Percentiles rank a stretch among this genome's conserved stretches.
These are phyloP conservation scores for Thyatira batis DNA, from an alignment of 2,888 invertebrate genomes.

Conservation along the genomic window DNA sequence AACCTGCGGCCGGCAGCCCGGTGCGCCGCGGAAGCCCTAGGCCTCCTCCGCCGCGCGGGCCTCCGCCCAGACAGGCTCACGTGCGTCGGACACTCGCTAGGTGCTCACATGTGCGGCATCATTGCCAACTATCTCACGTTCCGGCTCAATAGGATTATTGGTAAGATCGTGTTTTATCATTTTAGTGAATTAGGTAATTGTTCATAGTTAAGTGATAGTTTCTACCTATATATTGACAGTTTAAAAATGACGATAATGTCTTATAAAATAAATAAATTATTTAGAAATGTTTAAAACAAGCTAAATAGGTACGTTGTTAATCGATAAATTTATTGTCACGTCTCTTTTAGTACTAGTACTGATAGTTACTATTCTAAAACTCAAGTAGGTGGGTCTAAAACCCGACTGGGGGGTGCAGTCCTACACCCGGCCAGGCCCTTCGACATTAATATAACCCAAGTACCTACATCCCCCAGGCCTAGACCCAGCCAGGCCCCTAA, in stretches of 20 bases:
- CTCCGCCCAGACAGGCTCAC: slow-evolving; percentile 85
- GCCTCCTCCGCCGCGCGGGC: slow-evolving; percentile 84
- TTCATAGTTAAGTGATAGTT: too few species aligned
- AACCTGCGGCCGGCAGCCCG: slow-evolving; percentile 87
- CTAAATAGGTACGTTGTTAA: too few species aligned
- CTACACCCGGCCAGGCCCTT: background rate
- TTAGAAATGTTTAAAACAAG: too few species aligned
- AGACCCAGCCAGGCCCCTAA: slow-evolving; percentile 89
- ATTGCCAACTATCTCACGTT: slow-evolving; percentile 88
- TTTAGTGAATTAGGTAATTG: too few species aligned
- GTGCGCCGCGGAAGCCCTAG: slow-evolving; percentile 86
- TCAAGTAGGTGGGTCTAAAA: too few species aligned
- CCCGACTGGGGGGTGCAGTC: too few species aligned
- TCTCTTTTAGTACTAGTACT: too few species aligned
- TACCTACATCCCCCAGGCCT: slow-evolving; percentile 66
- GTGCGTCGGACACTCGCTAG: slow-evolving; percentile 90
- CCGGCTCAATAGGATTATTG: slow-evolving; percentile 88
- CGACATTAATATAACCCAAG: background rate
- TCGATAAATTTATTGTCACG: too few species aligned
- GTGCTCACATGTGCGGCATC: slow-evolving; percentile 89
- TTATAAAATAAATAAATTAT: too few species aligned
- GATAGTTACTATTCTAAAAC: too few species aligned
- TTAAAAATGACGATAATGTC: too few species aligned
- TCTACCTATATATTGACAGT: too few species aligned
- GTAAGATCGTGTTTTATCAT: slow-evolving; percentile 55